Conservation (phyloP, 1,140 invertebrate genomes). For the Ceratina japonica region DNA sequence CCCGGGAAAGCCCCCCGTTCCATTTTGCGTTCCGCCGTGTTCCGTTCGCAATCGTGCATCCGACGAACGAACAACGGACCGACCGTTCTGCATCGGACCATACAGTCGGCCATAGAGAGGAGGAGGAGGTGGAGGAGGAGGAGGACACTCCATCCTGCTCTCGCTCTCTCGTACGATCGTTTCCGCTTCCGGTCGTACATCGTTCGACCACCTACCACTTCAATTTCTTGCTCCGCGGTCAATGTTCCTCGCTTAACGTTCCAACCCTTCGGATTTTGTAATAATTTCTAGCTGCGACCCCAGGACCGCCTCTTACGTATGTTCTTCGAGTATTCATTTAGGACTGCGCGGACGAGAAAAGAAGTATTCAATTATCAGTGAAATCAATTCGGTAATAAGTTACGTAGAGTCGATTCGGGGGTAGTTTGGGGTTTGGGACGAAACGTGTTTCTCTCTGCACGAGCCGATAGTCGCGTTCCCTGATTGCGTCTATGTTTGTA, state of each 20-base stretch:
- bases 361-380: too few species aligned
- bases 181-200: conserved; percentile 62
- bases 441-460: conserved; percentile 53
- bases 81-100: conserved; percentile 34
- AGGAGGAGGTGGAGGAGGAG: neutral
- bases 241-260: neutral
- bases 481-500: conserved; percentile 64
- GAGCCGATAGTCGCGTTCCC: conserved; percentile 41
- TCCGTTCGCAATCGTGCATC: conserved; percentile 64
- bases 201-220: conserved; percentile 44
- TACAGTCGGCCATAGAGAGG: conserved; percentile 2
- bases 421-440: conserved; percentile 1
- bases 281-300: too few species aligned
- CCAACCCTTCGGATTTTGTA: neutral
- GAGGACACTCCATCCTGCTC: conserved; percentile 1
- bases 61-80: conserved; percentile 61
- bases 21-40: conserved; percentile 63
- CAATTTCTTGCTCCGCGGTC: conserved; percentile 41
- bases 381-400: too few species aligned
- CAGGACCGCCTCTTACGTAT: too few species aligned
- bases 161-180: conserved; percentile 43
- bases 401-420: too few species aligned
- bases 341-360: too few species aligned
- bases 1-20: conserved; percentile 49
- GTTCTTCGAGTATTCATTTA: too few species aligned